Evolutionary conservation across 2,113 vertebrate genomes (phyloP).

Genomic region (Apistogramma diplotaenia): DNA sequence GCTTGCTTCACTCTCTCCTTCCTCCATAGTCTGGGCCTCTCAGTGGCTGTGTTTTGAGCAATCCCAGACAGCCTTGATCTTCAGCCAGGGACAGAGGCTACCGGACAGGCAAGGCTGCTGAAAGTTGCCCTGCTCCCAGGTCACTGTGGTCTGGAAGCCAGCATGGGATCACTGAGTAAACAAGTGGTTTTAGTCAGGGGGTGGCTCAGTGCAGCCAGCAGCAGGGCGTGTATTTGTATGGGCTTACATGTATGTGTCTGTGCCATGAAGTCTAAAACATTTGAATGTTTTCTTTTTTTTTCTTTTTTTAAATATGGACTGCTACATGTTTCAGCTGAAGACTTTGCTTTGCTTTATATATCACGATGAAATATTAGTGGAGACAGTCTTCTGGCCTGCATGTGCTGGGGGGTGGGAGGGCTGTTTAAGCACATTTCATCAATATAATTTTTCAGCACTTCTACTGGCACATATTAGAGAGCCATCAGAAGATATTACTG

Average conservation of each 20-base stretch:
- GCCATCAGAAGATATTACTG: constrained; percentile 47
- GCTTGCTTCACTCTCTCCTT: background rate
- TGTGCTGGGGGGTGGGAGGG: background rate
- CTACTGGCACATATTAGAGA: constrained; percentile 39
- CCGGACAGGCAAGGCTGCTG: constrained; percentile 22
- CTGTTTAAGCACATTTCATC: constrained; percentile 42
- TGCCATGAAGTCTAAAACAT: constrained; percentile 26
- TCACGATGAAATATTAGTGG: constrained; percentile 25
- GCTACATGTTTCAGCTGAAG: constrained; percentile 12
- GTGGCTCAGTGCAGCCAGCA: constrained; percentile 18
- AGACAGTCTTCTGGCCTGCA: constrained; percentile 1
- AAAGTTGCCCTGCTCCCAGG: constrained; percentile 62
- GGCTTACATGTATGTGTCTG: background rate
- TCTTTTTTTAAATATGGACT: constrained; percentile 10
- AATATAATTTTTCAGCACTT: constrained; percentile 13
- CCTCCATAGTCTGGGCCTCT: constrained; percentile 7
- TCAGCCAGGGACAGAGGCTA: constrained; percentile 46
- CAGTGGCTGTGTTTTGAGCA: constrained; percentile 15
- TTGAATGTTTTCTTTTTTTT: background rate
- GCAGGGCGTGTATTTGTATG: constrained; percentile 18
- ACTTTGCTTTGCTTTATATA: constrained; percentile 3
- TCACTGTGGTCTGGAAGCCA: constrained; percentile 60
- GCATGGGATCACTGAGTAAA: constrained; percentile 56
- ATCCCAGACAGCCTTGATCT: constrained; percentile 60
- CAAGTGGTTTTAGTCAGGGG: constrained; percentile 47